A percentile compares a stretch with the other conserved stretches of the same genome.
phyloP scores from a whole-genome alignment of 1,140 invertebrate species.

The Conus betulinus region DNA sequence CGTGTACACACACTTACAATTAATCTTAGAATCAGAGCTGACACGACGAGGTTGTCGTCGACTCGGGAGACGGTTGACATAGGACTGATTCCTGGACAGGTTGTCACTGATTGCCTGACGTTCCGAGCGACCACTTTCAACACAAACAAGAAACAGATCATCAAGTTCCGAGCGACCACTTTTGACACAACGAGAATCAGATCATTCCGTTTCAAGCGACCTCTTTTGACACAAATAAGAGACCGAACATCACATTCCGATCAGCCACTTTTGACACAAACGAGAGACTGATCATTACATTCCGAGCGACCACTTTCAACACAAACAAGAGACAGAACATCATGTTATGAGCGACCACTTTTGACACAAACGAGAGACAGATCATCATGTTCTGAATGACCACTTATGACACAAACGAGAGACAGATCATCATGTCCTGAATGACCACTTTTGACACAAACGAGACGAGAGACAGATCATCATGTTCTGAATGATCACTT shows the following conservation, averaged over 20 bases:
- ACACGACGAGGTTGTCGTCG: constrained; percentile 87
- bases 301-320: neutral
- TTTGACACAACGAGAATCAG: neutral
- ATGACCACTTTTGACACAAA: no score
- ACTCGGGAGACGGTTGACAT: constrained; percentile 92
- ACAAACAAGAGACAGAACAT: neutral
- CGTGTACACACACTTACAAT: constrained; percentile 59
- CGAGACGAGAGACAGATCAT: no score
- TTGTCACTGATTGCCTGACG: constrained; percentile 80
- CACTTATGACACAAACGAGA: neutral
- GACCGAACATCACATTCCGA: no score
- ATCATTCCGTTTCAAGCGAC: neutral
- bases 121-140: constrained; percentile 65
- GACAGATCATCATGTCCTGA: no score
- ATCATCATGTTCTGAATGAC: neutral
- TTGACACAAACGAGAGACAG: no score
- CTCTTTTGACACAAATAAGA: no score
- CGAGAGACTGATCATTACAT: no score
- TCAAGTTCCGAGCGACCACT: no score
- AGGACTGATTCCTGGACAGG: constrained; percentile 83
- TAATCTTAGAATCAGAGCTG: constrained; percentile 73
- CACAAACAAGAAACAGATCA: neutral
- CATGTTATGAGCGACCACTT: no score
- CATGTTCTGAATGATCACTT: neutral
- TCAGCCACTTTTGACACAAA: neutral